A percentile compares a stretch with the other conserved stretches of the same genome.
Evolutionary conservation across 2,113 vertebrate species (phyloP).

Genomic region (Hydrolagus affinis): DNA sequence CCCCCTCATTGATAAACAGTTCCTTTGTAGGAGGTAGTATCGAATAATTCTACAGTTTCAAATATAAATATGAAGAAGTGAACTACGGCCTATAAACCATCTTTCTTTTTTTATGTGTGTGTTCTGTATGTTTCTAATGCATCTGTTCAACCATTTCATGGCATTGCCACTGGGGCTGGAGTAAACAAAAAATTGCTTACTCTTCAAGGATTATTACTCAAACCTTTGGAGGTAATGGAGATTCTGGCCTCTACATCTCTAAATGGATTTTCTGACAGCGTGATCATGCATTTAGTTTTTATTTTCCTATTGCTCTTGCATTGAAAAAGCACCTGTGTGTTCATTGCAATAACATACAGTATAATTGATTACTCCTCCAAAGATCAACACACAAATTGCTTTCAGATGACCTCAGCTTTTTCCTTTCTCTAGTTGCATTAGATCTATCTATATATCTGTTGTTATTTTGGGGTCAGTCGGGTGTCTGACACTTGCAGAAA

Average conservation of each 20-base stretch:
- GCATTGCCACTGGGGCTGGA: constrained; percentile 70
- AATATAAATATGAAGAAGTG: constrained; percentile 70
- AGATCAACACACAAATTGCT: constrained; percentile 17
- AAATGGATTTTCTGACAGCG: neutral
- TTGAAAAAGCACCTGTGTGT: too few species aligned
- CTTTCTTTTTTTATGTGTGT: constrained; percentile 53
- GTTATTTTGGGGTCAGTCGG: too few species aligned
- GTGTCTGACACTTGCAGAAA: too few species aligned
- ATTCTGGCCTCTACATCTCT: neutral
- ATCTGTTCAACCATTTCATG: neutral
- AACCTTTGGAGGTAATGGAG: constrained; percentile 29
- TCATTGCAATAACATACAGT: neutral
- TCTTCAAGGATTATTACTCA: constrained; percentile 13
- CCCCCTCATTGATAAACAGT: constrained; percentile 76
- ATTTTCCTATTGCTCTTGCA: constrained; percentile 18
- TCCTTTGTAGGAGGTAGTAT: constrained; percentile 86
- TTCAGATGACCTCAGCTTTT: constrained; percentile 24
- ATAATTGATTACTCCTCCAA: constrained; percentile 13
- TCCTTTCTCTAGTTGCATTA: constrained; percentile 12
- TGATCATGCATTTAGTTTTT: neutral
- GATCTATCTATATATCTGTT: constrained; percentile 6
- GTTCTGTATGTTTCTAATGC: constrained; percentile 53
- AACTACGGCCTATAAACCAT: constrained; percentile 61
- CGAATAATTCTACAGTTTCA: constrained; percentile 60
- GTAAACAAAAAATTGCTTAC: constrained; percentile 48